These are phyloP conservation scores for Philonicus albiceps DNA, from an alignment of 2,888 invertebrate genomes.

Conservation along the genomic window DNA sequence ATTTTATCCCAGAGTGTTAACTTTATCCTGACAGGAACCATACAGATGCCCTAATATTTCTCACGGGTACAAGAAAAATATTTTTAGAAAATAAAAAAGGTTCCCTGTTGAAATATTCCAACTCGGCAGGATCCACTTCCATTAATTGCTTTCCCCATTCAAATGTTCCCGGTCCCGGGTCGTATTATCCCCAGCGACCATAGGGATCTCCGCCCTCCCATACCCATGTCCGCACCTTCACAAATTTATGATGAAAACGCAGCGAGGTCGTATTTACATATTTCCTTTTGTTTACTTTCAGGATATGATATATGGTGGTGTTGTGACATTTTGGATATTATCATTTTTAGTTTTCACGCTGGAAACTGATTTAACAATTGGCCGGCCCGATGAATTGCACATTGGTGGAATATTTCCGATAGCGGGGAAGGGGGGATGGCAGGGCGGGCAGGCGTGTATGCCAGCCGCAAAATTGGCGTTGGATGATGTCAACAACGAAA, in stretches of 20 bases:
- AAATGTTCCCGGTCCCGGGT: background rate
- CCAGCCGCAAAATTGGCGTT: constrained; percentile 97
- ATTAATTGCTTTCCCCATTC: background rate
- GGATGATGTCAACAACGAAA: constrained; percentile 91
- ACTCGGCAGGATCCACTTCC: background rate
- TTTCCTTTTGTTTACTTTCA: constrained; percentile 51
- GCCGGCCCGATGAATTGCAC: constrained; percentile 76
- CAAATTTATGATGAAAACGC: background rate
- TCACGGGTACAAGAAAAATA: background rate
- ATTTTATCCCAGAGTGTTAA: background rate
- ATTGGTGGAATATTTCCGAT: constrained; percentile 99
- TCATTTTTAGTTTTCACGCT: constrained; percentile 60
- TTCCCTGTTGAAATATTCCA: background rate
- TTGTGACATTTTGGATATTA: constrained; percentile 64
- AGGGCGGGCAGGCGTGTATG: constrained; percentile 97
- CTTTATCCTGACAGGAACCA: background rate
- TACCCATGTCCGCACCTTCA: background rate
- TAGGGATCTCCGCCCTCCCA: background rate
- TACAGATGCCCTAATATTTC: background rate
- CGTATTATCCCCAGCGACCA: background rate
- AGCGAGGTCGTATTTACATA: background rate
- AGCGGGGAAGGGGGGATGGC: constrained; percentile 95
- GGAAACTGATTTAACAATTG: constrained; percentile 58
- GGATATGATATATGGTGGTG: constrained; percentile 64
- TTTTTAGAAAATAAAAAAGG: background rate